phyloP scores from a whole-genome alignment of 2,113 vertebrate genomes.

The Zosterops borbonicus region DNA sequence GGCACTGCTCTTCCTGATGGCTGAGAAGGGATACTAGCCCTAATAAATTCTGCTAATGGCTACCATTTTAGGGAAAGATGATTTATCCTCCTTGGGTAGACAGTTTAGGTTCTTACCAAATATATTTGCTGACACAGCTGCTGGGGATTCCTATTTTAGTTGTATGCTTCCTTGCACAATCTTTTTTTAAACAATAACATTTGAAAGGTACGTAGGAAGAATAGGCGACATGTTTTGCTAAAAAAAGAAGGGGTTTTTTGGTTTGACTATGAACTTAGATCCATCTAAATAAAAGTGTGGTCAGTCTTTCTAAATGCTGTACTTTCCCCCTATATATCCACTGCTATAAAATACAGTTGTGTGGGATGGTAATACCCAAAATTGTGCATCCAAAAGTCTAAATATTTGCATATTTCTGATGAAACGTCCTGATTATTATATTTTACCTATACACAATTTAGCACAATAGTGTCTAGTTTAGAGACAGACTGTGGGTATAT shows the following conservation, averaged over 20 bases:
- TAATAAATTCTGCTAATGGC: neutral
- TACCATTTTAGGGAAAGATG: neutral
- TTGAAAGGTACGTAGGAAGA: neutral
- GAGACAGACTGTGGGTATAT: neutral
- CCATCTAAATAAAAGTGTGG: neutral
- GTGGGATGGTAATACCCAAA: neutral
- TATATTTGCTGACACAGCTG: neutral
- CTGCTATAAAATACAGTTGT: neutral
- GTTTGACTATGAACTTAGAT: neutral
- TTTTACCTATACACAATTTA: neutral
- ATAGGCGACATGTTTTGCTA: neutral
- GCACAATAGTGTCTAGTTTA: neutral
- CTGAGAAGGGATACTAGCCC: neutral
- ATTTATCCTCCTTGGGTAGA: neutral
- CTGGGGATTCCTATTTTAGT: neutral
- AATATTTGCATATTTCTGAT: conserved; percentile 6
- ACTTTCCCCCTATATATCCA: neutral
- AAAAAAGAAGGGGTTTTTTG: neutral
- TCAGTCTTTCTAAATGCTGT: neutral
- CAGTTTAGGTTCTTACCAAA: neutral
- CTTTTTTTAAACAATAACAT: neutral
- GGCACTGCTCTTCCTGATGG: neutral
- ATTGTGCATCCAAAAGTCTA: neutral
- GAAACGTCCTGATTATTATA: neutral
- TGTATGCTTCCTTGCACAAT: neutral